phyloP scores from a whole-genome alignment of 2,888 invertebrate genomes.

The Ischnura elegans region DNA sequence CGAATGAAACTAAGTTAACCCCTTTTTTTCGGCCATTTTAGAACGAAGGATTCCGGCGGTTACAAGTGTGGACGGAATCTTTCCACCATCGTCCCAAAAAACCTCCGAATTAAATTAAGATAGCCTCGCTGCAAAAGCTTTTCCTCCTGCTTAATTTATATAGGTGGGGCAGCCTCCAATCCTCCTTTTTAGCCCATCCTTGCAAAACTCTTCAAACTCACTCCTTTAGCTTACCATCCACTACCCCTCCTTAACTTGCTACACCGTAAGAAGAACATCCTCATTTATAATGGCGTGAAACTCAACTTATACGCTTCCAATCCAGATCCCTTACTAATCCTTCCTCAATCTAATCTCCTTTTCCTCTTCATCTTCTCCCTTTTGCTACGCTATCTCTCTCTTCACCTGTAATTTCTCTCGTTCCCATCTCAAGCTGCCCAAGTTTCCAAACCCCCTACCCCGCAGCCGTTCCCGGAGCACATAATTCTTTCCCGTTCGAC shows the following conservation, averaged over 20 bases:
- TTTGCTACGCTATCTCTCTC: background rate
- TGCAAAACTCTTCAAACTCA: background rate
- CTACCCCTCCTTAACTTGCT: background rate
- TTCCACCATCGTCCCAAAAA: background rate
- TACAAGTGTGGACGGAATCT: background rate
- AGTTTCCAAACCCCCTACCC: background rate
- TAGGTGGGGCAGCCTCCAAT: background rate
- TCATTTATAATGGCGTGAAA: conserved; percentile 38
- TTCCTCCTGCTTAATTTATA: background rate
- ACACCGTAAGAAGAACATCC: background rate
- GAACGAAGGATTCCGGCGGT: background rate
- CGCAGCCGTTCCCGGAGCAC: background rate
- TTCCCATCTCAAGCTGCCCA: background rate
- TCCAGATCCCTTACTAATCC: conserved; percentile 26
- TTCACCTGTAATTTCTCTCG: background rate
- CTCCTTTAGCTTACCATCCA: background rate
- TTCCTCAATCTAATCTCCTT: conserved; percentile 31
- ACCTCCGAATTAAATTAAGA: conserved; percentile 11
- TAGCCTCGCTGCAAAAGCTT: background rate
- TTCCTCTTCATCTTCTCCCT: background rate
- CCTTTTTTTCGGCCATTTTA: background rate
- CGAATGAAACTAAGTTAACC: background rate
- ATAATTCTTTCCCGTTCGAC: conserved; percentile 24
- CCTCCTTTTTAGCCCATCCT: background rate
- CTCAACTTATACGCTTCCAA: conserved; percentile 38